Percentiles rank a stretch among this genome's conserved stretches.
Evolutionary conservation across 2,113 vertebrate species (phyloP).

Genomic region (Gnathonemus echidnorhynchus): DNA sequence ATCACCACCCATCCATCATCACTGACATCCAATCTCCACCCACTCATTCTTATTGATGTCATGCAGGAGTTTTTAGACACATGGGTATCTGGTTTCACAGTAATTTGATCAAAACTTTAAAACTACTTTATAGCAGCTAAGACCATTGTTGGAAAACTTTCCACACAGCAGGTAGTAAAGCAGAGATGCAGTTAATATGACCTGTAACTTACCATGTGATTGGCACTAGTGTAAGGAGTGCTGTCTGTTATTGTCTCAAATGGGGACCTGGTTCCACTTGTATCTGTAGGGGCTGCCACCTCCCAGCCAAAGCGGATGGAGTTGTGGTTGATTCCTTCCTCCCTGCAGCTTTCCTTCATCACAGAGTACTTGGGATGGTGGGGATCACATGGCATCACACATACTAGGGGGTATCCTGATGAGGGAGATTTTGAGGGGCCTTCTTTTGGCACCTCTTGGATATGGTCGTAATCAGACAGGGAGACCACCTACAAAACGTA

Average conservation of each 20-base stretch:
- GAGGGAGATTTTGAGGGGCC: conserved; percentile 79
- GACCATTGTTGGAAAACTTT: not conserved
- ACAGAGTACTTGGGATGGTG: conserved; percentile 75
- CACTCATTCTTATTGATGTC: not conserved
- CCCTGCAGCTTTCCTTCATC: conserved; percentile 75
- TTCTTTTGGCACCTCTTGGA: conserved; percentile 80
- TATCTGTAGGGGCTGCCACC: conserved; percentile 84
- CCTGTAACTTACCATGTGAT: conserved; percentile 73
- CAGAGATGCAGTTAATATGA: not conserved
- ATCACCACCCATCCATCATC: not conserved
- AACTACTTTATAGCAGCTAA: not conserved
- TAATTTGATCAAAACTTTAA: not conserved
- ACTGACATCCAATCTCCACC: not conserved
- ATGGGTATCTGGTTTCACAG: not conserved
- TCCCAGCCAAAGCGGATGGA: conserved; percentile 93
- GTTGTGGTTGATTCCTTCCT: conserved; percentile 89
- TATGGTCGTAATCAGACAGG: conserved; percentile 80
- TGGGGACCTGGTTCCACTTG: conserved; percentile 78
- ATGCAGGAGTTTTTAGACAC: not conserved
- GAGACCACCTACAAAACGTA: conserved; percentile 70
- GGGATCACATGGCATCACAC: conserved; percentile 87
- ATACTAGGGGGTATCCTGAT: conserved; percentile 86
- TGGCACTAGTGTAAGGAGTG: conserved; percentile 84
- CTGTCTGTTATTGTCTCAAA: conserved; percentile 93
- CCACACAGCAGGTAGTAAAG: not conserved